Evolutionary conservation across 2,888 invertebrate genomes (phyloP), one percentile per base, ranked within the genome.

Genomic region (Pherbina coryleti): DNA sequence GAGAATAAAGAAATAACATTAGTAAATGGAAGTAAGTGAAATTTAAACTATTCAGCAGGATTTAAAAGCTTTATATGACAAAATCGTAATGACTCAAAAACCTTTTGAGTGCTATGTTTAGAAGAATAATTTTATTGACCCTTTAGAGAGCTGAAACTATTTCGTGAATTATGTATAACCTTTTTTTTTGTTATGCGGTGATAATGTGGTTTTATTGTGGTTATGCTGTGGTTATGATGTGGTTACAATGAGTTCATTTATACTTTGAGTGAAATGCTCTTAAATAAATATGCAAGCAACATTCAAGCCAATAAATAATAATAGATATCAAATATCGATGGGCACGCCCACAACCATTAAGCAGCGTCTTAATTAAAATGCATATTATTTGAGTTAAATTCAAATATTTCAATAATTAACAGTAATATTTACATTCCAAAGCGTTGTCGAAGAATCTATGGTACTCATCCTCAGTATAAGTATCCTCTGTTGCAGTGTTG

Each of bases 361-460:
- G 11, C 34, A 44, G 55, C 53, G 55, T 14, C 25, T 53, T 70
- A 70, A 55, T 70, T n/a, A 28, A 25, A 53, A 70, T 70, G 51
- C 14, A n/a, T 51, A 53, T 9, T 25, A 53, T 17, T 70, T 25
- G 53, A 53, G 70, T 70, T 70, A 53, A n/a, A 31, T 53, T 64
- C 11, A n/a, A 49, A 44, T 11, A 44, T 49, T 37, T 22, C 49
- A 44, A 69, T 25, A 69, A 67, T 37, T 19, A 62, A 62, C 73
- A 62, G 28, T 57, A 55, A 88, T 88, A 88, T 88, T 90, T 94
- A 94, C 94, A 94, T 93, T 96, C 95, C 84, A 95, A 92, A 87
- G 94, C 93, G 87, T 93, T 92, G 91, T 95, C 94, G 91, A 93
- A 94, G 91, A 94, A 94, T 90, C 93, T 93, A 89, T 94, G 94